These are phyloP conservation scores for Chaetorhynchus papuensis DNA, from an alignment of 2,113 vertebrate species.

Conservation along the genomic window DNA sequence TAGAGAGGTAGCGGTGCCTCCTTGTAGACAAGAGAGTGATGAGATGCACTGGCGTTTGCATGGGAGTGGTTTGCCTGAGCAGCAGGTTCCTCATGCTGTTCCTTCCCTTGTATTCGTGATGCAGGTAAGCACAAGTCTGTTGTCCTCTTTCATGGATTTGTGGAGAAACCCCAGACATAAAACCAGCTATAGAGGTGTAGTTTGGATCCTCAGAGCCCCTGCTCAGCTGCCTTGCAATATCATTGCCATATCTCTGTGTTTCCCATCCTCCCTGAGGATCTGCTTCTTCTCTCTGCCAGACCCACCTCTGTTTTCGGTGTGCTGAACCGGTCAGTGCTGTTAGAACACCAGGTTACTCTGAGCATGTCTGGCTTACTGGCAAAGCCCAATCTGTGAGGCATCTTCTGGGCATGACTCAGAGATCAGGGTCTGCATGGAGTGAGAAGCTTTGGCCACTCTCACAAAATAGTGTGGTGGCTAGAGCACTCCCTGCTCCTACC, in stretches of 20 bases:
- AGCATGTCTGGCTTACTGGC: not conserved
- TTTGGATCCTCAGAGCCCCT: not conserved
- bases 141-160: not conserved
- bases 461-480: not conserved
- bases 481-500: not conserved
- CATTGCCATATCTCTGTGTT: not conserved
- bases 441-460: not conserved
- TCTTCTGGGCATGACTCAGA: not conserved
- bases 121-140: not conserved
- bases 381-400: not conserved
- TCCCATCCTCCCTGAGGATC: not conserved
- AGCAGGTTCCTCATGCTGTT: not conserved
- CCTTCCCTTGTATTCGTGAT: not conserved
- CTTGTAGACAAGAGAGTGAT: not conserved
- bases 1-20: not conserved
- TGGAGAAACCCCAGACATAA: not conserved
- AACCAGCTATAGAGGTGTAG: not conserved
- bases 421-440: not conserved
- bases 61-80: not conserved
- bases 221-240: not conserved
- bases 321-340: not conserved
- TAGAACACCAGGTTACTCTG: not conserved
- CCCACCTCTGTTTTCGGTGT: not conserved
- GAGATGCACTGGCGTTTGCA: accelerated
- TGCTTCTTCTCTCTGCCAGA: not conserved